Percentiles rank a stretch among this genome's conserved stretches.
These are phyloP conservation scores for Thrips palmi DNA, from an alignment of 1,140 invertebrate genomes.

Conservation along the genomic window DNA sequence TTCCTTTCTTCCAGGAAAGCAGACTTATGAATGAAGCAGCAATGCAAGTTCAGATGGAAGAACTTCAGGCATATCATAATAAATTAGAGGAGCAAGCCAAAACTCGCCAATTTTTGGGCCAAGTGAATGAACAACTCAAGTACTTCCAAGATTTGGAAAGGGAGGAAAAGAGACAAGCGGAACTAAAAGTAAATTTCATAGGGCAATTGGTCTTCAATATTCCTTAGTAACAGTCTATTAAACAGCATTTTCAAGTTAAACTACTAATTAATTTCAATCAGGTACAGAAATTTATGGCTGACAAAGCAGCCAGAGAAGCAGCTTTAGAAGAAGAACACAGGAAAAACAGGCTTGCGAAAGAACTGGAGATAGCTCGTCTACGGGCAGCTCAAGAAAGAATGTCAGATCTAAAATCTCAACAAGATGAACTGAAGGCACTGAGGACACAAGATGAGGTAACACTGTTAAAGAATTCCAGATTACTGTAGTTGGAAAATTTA, in stretches of 20 bases:
- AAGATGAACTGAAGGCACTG: slow-evolving; percentile 31
- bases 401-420: slow-evolving; percentile 23
- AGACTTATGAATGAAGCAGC: slow-evolving; percentile 33
- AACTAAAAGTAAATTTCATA: slow-evolving; percentile 26
- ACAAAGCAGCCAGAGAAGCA: slow-evolving; percentile 34
- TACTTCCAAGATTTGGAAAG: slow-evolving; percentile 31
- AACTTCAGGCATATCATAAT: slow-evolving; percentile 24
- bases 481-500: slow-evolving; percentile 2
- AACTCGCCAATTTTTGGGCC: slow-evolving; percentile 30
- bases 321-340: slow-evolving; percentile 30
- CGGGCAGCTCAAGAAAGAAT: slow-evolving; percentile 26
- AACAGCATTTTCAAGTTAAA: slow-evolving; percentile 3
- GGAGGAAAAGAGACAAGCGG: slow-evolving; percentile 37
- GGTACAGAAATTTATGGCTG: slow-evolving; percentile 35
- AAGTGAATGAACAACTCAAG: slow-evolving; percentile 33
- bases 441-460: slow-evolving; percentile 32
- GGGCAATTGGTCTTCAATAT: slow-evolving; percentile 1
- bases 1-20: slow-evolving; percentile 26
- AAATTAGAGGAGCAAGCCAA: slow-evolving; percentile 24
- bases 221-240: not conserved
- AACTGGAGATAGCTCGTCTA: slow-evolving; percentile 27
- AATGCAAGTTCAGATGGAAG: slow-evolving; percentile 31
- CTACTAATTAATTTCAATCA: slow-evolving; percentile 17
- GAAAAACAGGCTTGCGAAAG: slow-evolving; percentile 26
- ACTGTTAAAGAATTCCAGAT: not conserved